A percentile compares a stretch with the other conserved stretches of the same genome.
Conservation (phyloP, 2,888 invertebrate species). For the Apoda limacodes region DNA sequence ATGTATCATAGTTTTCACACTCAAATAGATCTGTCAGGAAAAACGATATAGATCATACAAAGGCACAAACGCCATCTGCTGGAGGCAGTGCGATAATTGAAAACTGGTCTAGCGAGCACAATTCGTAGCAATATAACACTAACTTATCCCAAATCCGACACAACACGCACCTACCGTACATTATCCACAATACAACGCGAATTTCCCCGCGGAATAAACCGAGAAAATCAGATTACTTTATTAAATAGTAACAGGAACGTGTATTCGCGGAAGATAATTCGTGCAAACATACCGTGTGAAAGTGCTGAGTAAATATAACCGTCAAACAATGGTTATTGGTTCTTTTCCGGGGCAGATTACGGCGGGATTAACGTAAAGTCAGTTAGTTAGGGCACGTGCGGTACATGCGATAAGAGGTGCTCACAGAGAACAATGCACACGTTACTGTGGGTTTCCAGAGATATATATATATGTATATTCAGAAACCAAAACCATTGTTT, state of each 20-base stretch:
- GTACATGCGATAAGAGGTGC: slow-evolving; percentile 33
- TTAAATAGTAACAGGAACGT: slow-evolving; percentile 41
- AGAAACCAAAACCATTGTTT: too few species aligned
- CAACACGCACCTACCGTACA: too few species aligned
- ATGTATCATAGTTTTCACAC: too few species aligned
- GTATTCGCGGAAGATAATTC: slow-evolving; percentile 43
- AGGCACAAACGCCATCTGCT: too few species aligned
- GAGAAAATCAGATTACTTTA: slow-evolving; percentile 37
- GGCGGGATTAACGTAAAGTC: slow-evolving; percentile 42
- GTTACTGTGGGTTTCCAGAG: slow-evolving; percentile 33
- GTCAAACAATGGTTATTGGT: slow-evolving; percentile 55
- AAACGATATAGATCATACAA: too few species aligned
- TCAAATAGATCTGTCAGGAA: too few species aligned
- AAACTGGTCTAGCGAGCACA: too few species aligned
- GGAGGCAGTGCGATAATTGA: too few species aligned
- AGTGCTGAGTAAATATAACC: slow-evolving; percentile 44
- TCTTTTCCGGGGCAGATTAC: slow-evolving; percentile 60
- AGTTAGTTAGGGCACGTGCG: slow-evolving; percentile 40
- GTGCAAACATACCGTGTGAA: slow-evolving; percentile 49
- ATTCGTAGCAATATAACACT: too few species aligned
- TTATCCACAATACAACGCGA: too few species aligned
- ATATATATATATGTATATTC: too few species aligned
- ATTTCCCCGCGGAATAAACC: slow-evolving; percentile 31
- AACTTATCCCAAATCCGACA: too few species aligned
- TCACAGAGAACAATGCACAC: slow-evolving; percentile 35